These are phyloP conservation scores for Rhyacichthys aspro DNA, from an alignment of 2,797 vertebrate genomes.

Conservation along the genomic window DNA sequence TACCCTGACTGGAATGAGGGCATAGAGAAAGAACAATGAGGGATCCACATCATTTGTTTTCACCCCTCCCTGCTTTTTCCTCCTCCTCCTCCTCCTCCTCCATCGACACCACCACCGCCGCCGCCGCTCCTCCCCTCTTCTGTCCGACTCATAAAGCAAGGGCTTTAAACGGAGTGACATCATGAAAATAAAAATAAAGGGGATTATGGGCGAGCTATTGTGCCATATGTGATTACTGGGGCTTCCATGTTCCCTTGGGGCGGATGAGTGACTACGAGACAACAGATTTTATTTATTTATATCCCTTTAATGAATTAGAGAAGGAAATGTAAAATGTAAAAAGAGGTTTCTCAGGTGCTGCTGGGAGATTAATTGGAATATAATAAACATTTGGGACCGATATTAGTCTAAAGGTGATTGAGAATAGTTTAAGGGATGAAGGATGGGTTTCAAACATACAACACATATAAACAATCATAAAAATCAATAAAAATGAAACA, in stretches of 20 bases:
- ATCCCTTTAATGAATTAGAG: conserved; percentile 69
- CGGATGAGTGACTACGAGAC: conserved; percentile 68
- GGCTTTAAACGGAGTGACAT: conserved; percentile 81
- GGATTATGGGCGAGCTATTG: conserved; percentile 77
- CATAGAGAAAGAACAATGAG: conserved; percentile 83
- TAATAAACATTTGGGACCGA: conserved; percentile 1
- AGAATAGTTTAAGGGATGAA: not conserved
- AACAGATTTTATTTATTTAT: conserved; percentile 76
- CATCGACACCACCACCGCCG: no score
- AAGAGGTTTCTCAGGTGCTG: conserved; percentile 6
- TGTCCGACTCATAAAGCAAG: conserved; percentile 74
- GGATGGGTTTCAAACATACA: not conserved
- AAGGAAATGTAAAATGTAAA: conserved; percentile 34
- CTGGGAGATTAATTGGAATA: not conserved
- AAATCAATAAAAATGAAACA: no score
- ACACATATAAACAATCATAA: no score
- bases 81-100: conserved; percentile 44
- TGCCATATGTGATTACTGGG: conserved; percentile 78
- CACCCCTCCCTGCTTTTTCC: conserved; percentile 67
- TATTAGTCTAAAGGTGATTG: not conserved
- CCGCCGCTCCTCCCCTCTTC: conserved; percentile 46
- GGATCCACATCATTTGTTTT: conserved; percentile 83
- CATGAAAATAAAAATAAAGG: conserved; percentile 83
- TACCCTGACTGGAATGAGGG: conserved; percentile 84
- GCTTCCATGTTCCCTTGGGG: conserved; percentile 69